Evolutionary conservation across 37 sponge, comb jelly and placozoan genomes (phyloP), one percentile per base, ranked within the genome.

Genomic region (Diacarnus erythraeanus): DNA sequence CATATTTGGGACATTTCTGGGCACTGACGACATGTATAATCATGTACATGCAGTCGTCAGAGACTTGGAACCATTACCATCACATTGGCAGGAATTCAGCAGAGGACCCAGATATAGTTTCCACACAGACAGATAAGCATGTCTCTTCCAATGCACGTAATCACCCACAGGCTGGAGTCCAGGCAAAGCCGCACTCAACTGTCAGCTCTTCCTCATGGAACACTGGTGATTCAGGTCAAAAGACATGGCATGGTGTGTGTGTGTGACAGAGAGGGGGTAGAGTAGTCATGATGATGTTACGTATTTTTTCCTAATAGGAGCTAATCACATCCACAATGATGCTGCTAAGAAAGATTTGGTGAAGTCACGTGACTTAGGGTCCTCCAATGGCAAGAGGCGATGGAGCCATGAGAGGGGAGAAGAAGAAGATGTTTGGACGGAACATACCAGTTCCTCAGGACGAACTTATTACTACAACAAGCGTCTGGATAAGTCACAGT

Each of bases 401-500:
- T 51, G 69, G 33, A 69, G 79, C 57, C 41, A 40, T 1, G 77
- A 77, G 31, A 42, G 57, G 35, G 38, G 37, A 25, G 69, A 77
- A 56, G 81, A 75, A 17, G 82, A 87, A 26, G 89, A 86, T 5
- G 75, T 80, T 1, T 92, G 93, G 93, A 88, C 88, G 1, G 93
- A 88, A 43, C 93, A 92, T 54, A 70, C 59, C 66, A 89, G 84
- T 66, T 92, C 93, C 3, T 76, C 81, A n/a, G 93, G 93, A 2
- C 69, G 89, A 1, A 42, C 81, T 1, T 92, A 92, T 70, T 92
- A 75, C 69, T 92, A 92, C 81, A 92, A 92, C 75, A 84, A 88
- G 64, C 65, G 33, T 27, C 59, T 78, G 54, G 89, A 84, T 41
- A 84, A 84, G 61, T 92, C 93, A 38, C 93, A 88, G 40, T 92